Base-by-base conservation (phyloP, 2,797 vertebrate species). In the Hyperoplus lanceolatus region DNA sequence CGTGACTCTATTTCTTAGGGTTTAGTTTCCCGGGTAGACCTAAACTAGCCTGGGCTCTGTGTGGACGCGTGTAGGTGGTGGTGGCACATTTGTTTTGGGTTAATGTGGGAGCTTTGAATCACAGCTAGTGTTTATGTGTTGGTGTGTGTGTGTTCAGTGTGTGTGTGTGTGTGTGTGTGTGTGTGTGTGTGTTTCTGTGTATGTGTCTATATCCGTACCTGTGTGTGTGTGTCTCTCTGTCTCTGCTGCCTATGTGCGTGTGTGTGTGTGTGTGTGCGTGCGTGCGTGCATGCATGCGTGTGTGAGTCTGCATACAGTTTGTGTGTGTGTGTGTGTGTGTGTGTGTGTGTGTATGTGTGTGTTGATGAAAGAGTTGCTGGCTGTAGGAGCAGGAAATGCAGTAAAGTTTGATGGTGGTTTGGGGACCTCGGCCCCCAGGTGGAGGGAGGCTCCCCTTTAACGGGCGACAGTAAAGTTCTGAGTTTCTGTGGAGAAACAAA, bases 351-450 rank as follows among this genome's bases (percentile, higher is more conserved):
- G 16, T 42, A 16, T 55, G 38, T 43, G 36, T 10, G 10, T 43
- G 38, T 38, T 43, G 60, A 0, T 48, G 53, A 45, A 48, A 57
- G n/a, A 73, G 48, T 1, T 54, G 14, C 62, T 72, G 66, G 64
- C 62, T 55, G 14, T 12, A 53, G 36, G 29, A 54, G 16, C 73
- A 78, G 81, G 75, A 81, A 73, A 60, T 64, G 63, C 62, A 57
- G 75, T 80, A 63, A 84, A 83, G 70, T 21, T 9, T 75, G 46
- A 79, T 70, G 70, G 16, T 70, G 49, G 55, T 78, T 73, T 61
- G 55, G 81, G 67, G 64, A 56, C 4, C 1, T 16, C 10, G 15
- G 63, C 54, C 59, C 54, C 71, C n/a, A 57, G 61, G 59, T 7
- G n/a, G 39, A 79, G 69, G 75, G 56, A 1, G 80, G 21, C 55